A percentile compares a stretch with the other conserved stretches of the same genome.
Evolutionary conservation across 1,140 invertebrate genomes (phyloP).

Genomic region (Frieseomelitta varia): DNA sequence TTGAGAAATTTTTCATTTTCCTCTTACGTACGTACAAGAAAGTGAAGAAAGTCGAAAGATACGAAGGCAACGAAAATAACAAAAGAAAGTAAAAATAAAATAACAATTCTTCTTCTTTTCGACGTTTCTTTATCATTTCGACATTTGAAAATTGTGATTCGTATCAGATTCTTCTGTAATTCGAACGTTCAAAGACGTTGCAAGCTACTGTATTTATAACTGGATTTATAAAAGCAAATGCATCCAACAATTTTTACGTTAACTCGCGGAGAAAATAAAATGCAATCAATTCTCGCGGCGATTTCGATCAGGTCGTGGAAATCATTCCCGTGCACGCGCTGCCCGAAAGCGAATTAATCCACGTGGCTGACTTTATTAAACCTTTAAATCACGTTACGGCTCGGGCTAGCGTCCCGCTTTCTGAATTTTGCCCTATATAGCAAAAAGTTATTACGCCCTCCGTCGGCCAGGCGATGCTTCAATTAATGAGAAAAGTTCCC

Average conservation of each 20-base stretch:
- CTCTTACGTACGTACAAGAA: too few relatives aligned
- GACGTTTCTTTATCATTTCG: neutral
- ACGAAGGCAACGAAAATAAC: too few relatives aligned
- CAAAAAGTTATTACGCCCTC: conserved; percentile 30
- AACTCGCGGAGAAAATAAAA: neutral
- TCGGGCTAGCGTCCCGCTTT: conserved; percentile 4
- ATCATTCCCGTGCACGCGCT: conserved; percentile 27
- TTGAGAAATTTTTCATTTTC: too few relatives aligned
- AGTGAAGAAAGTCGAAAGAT: neutral
- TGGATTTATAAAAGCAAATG: too few relatives aligned
- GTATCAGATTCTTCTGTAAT: too few relatives aligned
- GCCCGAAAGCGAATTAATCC: conserved; percentile 40
- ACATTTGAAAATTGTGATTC: too few relatives aligned
- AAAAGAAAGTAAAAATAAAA: neutral
- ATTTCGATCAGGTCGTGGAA: conserved; percentile 18
- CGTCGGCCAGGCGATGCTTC: conserved; percentile 2
- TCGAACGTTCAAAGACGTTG: neutral
- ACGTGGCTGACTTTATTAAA: conserved; percentile 45
- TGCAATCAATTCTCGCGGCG: conserved; percentile 18
- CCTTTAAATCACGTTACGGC: conserved; percentile 46
- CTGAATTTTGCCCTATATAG: conserved; percentile 39
- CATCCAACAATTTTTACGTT: neutral
- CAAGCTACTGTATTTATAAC: too few relatives aligned
- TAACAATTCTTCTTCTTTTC: neutral
- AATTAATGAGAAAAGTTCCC: conserved; percentile 51